A percentile compares a stretch with the other conserved stretches of the same genome.
Evolutionary conservation across 2,113 vertebrate species (phyloP).

Genomic region (Charadrius vociferus): DNA sequence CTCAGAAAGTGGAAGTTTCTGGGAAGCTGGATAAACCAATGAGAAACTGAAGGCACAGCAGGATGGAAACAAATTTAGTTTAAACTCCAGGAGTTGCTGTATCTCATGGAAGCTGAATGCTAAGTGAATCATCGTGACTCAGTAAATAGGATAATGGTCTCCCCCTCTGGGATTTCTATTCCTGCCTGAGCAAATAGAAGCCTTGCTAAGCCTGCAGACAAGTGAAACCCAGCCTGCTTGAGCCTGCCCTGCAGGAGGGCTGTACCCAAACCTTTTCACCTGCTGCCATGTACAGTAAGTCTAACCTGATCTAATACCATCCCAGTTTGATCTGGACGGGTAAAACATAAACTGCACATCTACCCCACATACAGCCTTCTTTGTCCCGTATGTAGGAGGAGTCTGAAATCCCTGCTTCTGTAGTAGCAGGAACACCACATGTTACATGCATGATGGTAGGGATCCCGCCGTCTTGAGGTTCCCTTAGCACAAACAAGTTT

Average conservation of each 20-base stretch:
- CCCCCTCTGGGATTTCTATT: slow-evolving; percentile 32
- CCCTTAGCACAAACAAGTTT: not conserved
- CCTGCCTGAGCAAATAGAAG: slow-evolving; percentile 24
- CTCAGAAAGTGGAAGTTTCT: not conserved
- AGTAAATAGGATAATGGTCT: slow-evolving; percentile 57
- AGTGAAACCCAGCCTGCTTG: not conserved
- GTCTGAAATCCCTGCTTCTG: not conserved
- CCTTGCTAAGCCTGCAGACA: not conserved
- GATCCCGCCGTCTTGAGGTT: not conserved
- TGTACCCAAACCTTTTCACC: not conserved
- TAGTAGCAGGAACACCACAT: accelerated
- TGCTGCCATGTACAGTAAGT: not conserved
- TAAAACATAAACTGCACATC: not conserved
- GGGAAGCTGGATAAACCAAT: not conserved
- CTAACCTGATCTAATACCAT: not conserved
- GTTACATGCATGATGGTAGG: accelerated
- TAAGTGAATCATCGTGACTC: slow-evolving; percentile 49
- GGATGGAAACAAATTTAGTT: slow-evolving; percentile 24
- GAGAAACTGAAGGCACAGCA: not conserved
- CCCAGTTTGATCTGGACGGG: not conserved
- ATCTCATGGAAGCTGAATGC: slow-evolving; percentile 29
- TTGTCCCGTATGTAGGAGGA: not conserved
- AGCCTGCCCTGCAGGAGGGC: not conserved
- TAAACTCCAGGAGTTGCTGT: not conserved
- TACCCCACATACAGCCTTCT: accelerated